Evolutionary conservation across 2,888 invertebrate genomes (phyloP).

Genomic region (Drosophila demipolita): DNA sequence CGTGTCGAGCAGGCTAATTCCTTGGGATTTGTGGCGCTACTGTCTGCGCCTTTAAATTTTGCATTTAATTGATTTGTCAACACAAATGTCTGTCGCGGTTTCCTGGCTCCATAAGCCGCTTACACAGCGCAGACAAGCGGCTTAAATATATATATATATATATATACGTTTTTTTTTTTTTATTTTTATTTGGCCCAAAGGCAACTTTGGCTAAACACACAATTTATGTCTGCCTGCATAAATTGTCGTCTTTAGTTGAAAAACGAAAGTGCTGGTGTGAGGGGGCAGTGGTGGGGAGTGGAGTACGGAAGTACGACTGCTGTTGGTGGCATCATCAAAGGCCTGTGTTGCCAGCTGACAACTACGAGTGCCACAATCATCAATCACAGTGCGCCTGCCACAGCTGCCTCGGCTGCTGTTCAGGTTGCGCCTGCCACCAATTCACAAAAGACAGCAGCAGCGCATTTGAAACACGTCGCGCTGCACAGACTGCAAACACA

Average conservation of each 20-base stretch:
- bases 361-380: constrained; percentile 67
- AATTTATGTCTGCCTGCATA: constrained; percentile 71
- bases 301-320: constrained; percentile 5
- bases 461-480: constrained; percentile 36
- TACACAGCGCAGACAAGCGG: constrained; percentile 42
- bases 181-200: constrained; percentile 7
- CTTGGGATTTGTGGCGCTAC: constrained; percentile 53
- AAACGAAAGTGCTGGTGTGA: constrained; percentile 59
- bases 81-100: constrained; percentile 67
- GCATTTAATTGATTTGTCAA: constrained; percentile 82
- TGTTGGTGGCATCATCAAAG: constrained; percentile 63
- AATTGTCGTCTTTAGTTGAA: constrained; percentile 70
- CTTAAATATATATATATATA: constrained; percentile 23
- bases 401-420: constrained; percentile 22
- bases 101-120: constrained; percentile 64
- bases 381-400: constrained; percentile 57
- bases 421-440: constrained; percentile 44
- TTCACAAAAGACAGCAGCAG: constrained; percentile 13
- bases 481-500: constrained; percentile 1
- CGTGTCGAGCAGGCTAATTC: constrained; percentile 21
- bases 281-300: neutral
- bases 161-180: constrained; percentile 2
- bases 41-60: constrained; percentile 72
- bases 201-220: constrained; percentile 58
- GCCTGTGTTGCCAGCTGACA: constrained; percentile 46